Base-by-base conservation (phyloP, 2,113 vertebrate genomes). In the Sterrhoptilus dennistouni region DNA sequence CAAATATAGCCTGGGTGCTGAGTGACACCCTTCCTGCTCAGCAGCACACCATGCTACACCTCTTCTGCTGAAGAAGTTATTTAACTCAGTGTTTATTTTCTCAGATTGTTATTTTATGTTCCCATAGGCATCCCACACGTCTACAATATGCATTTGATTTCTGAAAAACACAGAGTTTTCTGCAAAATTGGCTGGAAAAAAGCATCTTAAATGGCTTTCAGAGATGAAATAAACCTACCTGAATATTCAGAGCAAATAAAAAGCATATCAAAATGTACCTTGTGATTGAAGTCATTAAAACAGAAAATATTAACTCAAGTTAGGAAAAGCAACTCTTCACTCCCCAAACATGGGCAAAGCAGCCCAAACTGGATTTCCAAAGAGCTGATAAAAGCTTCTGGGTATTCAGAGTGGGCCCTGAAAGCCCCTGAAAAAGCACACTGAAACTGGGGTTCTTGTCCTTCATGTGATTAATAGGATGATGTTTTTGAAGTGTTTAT, bases 61-160 rank as follows among this genome's bases (percentile, higher is more conserved):
- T 83, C 74, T 91, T 56, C 22, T 52, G 42, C 69, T 91, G 7
- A 9, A 70, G 47, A 77, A 90, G 36, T 72, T 90, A 76, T 22
- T 93, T 85, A 71, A 80, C 40, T 90, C 19, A 5, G 36, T 54
- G 63, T 82, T 91, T 87, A 38, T 82, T 89, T 93, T 91, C 70
- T 87, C 81, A 94, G 81, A 82, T 87, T 66, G 56, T 82, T 91
- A 91, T 87, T 91, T 89, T 50, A 18, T 77, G 69, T 63, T 87
- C 89, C 74, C 77, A 71, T 17, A 0, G 70, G 74, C 90, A 83
- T 82, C 81, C 84, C 77, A 95, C 81, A 33, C 5, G 23, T 95
- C 89, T 93, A 77, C 56, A 93, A 78, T 78, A 84, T 47, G 60
- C 38, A 75, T 59, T 44, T 66, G 36, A 25, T 69, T 94, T 94